Base-by-base conservation (phyloP, 2,888 invertebrate genomes). In the Orthosia incerta region DNA sequence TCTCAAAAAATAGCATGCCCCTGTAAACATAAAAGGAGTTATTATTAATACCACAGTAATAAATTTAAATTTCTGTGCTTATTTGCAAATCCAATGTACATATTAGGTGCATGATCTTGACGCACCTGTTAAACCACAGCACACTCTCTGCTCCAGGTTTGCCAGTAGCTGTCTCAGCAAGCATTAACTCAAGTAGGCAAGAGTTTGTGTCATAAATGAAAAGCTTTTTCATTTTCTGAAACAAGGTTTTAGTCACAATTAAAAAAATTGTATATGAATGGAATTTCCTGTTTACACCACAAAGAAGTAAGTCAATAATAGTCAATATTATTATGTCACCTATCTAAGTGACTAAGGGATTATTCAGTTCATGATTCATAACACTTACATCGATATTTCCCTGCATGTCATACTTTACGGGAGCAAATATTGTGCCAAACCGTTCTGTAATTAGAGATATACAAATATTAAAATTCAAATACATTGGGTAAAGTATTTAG, bases 331-430 rank as follows among this genome's bases (percentile, higher is more conserved):
- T 45, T 11, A 45, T 16, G 16, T 51, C 20, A 59, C 9, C 0
- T 48, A 23, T 16, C 7, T 23, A 7, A 12, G 26, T 62, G 61
- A 62, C 39, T 51, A 65, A 66, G 16, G 20, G 39, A 26, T 31
- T 60, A 50, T 48, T 62, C 2, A 4, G 64, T 23, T 1, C 3
- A 16, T 69, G 56, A 69, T 50, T 82, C 63, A 66, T 66, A 62
- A 20, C 11, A 81, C 96, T 97, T 95, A 98, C 98, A 91, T 97
- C 97, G 84, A 98, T 97, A 93, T 98, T 98, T 86, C 97, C 97
- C 93, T 97, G 97, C 97, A 98, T 98, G 89, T 98, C 98, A 92
- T 97, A 97, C 87, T 97, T 97, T 56, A 98, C 97, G 45, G 98
- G 98, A 61, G 97, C 96, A 92, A 98, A 98, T 20, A 97, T 94